Base-by-base conservation (phyloP, 2,797 vertebrate genomes). In the Amblyopsis hoosieri region DNA sequence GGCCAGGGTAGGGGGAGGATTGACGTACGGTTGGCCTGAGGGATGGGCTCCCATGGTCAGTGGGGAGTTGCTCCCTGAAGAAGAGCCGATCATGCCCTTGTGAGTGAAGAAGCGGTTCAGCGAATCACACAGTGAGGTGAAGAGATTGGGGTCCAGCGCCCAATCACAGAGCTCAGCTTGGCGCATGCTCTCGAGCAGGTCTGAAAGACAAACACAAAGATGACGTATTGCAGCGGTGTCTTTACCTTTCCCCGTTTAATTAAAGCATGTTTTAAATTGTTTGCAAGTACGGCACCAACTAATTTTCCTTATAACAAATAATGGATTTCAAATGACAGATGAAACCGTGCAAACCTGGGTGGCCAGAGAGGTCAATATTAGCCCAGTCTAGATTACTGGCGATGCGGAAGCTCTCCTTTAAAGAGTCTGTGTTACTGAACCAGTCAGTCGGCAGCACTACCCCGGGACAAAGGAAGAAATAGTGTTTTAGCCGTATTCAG, bases 371-470 rank as follows among this genome's bases (percentile, higher is more conserved):
- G 80, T 99, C 97, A 60, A 99, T 98, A 87, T 94, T 97, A 57
- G 96, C 95, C 97, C 97, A 99, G 87, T 99, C 96, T 76, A 99
- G 92, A 74, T 84, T 93, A 85, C 94, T 97, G 80, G 96, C 97
- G 72, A 98, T 96, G 86, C 95, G 96, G 91, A 98, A 97, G 81
- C 97, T 99, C 90, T 99, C 95, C 89, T 96, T 99, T 82, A 99
- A 88, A 66, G 96, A 96, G 85, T 97, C 96, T 2, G 95, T 93
- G 74, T 85, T 96, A 78, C 92, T 96, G 92, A 96, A 95, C 96
- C 96, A 99, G 82, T 98, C 96, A 45, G 94, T 81, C 49, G 97
- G 94, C 78, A 98, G 93, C 0, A 90, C 97, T 99, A 4, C 15
- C 66, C 69, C 0, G 33, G 23, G 53, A 54, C 51, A 19, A 23